phyloP scores from a whole-genome alignment of 2,797 vertebrate genomes.

The Brachymystax lenok region DNA sequence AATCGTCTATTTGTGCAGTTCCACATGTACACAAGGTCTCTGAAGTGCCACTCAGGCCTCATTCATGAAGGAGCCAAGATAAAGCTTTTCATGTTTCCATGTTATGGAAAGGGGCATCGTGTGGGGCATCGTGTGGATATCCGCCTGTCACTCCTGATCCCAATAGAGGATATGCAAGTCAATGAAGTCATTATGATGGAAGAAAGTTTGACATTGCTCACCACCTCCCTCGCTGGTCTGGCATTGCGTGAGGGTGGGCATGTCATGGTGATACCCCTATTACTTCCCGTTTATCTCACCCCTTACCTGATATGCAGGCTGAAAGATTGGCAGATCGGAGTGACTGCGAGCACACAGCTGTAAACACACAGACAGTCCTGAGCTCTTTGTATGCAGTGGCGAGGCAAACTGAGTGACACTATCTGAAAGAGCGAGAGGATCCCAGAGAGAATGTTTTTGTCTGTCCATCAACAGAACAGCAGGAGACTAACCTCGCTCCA shows the following conservation, averaged over 20 bases:
- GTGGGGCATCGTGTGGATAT: too few species aligned
- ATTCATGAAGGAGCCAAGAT: too few species aligned
- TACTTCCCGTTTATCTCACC: neutral
- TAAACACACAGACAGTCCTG: slow-evolving; percentile 37
- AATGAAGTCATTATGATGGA: neutral
- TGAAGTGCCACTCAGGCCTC: too few species aligned
- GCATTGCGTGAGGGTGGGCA: neutral
- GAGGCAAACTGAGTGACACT: neutral
- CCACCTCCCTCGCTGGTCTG: neutral
- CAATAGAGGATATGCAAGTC: neutral
- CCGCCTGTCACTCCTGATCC: too few species aligned
- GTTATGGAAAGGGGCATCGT: too few species aligned
- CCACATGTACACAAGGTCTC: too few species aligned
- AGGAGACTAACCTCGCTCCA: neutral
- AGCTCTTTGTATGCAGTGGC: neutral
- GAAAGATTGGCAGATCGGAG: slow-evolving; percentile 53
- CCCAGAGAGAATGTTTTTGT: neutral
- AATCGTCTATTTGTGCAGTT: too few species aligned
- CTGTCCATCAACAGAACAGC: neutral
- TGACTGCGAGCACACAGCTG: slow-evolving; percentile 46
- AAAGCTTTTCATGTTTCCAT: too few species aligned
- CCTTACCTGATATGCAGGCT: slow-evolving; percentile 25
- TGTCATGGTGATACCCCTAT: neutral
- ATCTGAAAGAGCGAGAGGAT: too few species aligned
- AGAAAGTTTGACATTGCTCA: neutral